Evolutionary conservation across 64 coral and sea anemone species (phyloP).

Genomic region (Stylophora pistillata): DNA sequence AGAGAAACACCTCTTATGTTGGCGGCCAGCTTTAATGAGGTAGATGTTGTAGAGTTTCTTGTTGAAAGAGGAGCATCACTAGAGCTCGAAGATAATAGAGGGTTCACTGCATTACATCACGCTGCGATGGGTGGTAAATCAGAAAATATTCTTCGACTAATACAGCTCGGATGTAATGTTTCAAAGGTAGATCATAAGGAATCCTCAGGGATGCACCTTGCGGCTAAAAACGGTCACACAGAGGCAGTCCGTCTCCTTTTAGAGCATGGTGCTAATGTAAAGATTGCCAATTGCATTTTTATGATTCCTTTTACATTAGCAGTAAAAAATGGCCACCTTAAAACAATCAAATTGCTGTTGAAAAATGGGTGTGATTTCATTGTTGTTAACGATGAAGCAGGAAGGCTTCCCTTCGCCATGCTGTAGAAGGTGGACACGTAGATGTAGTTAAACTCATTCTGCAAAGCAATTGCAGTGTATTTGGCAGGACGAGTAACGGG

Average conservation of each 20-base stretch:
- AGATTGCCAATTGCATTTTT: background rate
- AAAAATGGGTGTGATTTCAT: background rate
- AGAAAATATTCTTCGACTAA: background rate
- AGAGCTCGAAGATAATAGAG: background rate
- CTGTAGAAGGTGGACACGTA: background rate
- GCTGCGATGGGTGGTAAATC: background rate
- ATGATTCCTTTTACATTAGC: background rate
- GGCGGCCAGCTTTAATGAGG: slow-evolving; percentile 58
- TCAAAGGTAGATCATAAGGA: background rate
- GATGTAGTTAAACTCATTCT: slow-evolving; percentile 15
- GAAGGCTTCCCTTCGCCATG: background rate
- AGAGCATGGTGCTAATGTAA: background rate
- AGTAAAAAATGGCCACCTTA: background rate
- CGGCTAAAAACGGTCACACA: background rate
- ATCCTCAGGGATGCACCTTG: background rate
- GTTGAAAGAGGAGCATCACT: slow-evolving; percentile 8
- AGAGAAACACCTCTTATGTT: slow-evolving; percentile 66
- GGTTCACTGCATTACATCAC: background rate
- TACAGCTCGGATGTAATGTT: background rate
- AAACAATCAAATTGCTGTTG: background rate
- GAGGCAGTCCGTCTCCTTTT: slow-evolving; percentile 7
- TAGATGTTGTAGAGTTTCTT: slow-evolving; percentile 18
- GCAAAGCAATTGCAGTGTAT: background rate
- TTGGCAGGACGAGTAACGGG: background rate
- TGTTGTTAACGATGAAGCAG: background rate